Evolutionary conservation across 2,888 invertebrate species (phyloP), one percentile per base, ranked within the genome.

Genomic region (Xestia xanthographa): DNA sequence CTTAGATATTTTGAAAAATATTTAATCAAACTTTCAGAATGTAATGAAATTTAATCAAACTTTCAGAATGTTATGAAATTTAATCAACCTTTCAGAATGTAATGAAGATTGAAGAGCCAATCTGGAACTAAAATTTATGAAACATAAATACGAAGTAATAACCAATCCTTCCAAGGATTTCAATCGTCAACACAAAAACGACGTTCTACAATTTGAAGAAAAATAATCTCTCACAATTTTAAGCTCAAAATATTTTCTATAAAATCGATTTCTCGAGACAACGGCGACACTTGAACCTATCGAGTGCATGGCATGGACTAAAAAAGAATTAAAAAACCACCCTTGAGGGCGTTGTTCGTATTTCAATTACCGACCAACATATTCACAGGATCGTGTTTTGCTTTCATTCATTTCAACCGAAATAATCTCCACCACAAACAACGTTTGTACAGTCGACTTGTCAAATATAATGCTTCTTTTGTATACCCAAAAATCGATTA

Each of bases 401-500:
- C 96, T 94, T 96, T 94, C 94, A 95, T 96, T 96, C 96, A 95
- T 94, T 96, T 91, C 96, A 95, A 92, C 95, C 96, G 95, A 96
- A 96, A 96, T 96, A 96, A 96, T 96, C 96, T 95, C 92, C 92
- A 96, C 96, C 96, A 94, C 96, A 96, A 96, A 96, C 96, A 96
- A 90, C 93, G 93, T 92, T 92, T 93, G 93, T 94, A 93, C 95
- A 95, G 95, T 94, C 94, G 95, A 95, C 95, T 96, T 95, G 96
- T 95, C 95, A 96, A 95, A 95, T 95, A 96, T 95, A 96, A 96
- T 95, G 92, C 94, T 86, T 87, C 92, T 92, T 95, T 96, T 96
- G 95, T 95, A 91, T 85, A 90, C 92, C 92, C 87, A 90, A 94
- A 96, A 96, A 96, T 96, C 96, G 96, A 96, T 96, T 96, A 96